These are phyloP conservation scores for Tachina lurida DNA, from an alignment of 2,888 invertebrate species.

Conservation along the genomic window DNA sequence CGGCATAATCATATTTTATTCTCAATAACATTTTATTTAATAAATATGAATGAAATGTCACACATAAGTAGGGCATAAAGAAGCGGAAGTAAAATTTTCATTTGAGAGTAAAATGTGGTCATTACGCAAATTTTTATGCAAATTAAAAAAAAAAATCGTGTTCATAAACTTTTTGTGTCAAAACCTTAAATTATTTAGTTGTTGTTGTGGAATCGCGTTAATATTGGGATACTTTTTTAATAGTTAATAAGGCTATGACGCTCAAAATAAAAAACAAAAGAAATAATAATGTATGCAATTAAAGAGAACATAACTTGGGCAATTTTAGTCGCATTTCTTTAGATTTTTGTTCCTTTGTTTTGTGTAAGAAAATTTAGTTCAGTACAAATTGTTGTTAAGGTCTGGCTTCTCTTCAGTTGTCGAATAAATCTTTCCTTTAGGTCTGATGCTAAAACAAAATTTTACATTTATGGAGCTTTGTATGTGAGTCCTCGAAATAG, in stretches of 20 bases:
- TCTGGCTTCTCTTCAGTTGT: conserved; percentile 75
- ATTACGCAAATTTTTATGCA: not conserved
- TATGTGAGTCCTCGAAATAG: too few species aligned
- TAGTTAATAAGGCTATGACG: not conserved
- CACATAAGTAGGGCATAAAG: conserved; percentile 2
- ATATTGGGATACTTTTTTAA: not conserved
- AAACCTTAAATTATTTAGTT: not conserved
- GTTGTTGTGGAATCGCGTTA: not conserved
- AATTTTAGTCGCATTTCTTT: too few species aligned
- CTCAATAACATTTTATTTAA: conserved; percentile 41
- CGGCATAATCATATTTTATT: conserved; percentile 50
- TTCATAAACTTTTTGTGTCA: not conserved
- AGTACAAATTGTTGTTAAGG: too few species aligned
- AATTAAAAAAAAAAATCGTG: not conserved
- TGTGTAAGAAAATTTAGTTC: too few species aligned
- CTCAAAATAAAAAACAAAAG: too few species aligned
- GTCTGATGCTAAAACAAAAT: too few species aligned
- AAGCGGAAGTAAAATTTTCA: not conserved
- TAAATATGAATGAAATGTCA: conserved; percentile 8
- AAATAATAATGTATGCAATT: too few species aligned
- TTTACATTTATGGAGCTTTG: too few species aligned
- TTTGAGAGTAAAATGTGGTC: conserved; percentile 18
- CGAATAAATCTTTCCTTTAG: conserved; percentile 74
- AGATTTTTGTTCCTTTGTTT: too few species aligned
- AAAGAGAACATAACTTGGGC: too few species aligned